Conservation (phyloP, 2,888 invertebrate species). For the Choreutis nemorana region DNA sequence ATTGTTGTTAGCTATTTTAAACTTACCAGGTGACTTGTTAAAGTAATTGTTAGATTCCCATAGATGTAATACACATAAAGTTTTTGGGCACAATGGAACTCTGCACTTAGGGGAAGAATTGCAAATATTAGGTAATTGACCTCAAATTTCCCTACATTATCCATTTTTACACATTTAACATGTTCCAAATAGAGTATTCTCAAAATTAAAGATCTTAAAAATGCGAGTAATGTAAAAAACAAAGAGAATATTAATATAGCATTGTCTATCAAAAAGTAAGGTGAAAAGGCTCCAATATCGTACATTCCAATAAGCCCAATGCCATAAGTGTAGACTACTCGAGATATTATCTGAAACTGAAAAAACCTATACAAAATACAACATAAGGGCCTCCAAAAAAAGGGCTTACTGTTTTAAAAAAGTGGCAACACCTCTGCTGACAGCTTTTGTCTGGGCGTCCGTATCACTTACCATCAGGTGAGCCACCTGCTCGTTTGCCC, state of each 20-base stretch:
- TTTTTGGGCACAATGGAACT: constrained; percentile 30
- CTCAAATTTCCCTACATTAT: constrained; percentile 10
- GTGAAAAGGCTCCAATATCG: constrained; percentile 34
- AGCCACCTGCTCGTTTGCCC: too few species aligned
- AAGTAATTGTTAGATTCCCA: constrained; percentile 22
- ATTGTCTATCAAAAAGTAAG: constrained; percentile 38
- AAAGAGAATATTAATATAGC: constrained; percentile 31
- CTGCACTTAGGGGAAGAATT: constrained; percentile 31
- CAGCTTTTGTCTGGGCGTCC: too few species aligned
- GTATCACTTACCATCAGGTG: too few species aligned
- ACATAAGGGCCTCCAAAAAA: too few species aligned
- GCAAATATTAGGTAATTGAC: constrained; percentile 33
- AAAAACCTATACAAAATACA: too few species aligned
- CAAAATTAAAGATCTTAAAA: constrained; percentile 32
- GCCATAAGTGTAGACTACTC: constrained; percentile 26
- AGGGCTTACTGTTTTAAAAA: too few species aligned
- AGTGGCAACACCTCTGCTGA: too few species aligned
- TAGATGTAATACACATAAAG: constrained; percentile 31
- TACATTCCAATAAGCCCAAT: constrained; percentile 38
- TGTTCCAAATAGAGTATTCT: constrained; percentile 23
- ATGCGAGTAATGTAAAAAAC: constrained; percentile 23
- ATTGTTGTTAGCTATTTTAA: too few species aligned
- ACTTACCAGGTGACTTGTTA: constrained; percentile 27
- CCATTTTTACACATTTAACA: constrained; percentile 22
- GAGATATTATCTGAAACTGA: constrained; percentile 23